These are phyloP conservation scores for Acutogordius australiensis DNA, from an alignment of 2,888 invertebrate species.

Conservation along the genomic window DNA sequence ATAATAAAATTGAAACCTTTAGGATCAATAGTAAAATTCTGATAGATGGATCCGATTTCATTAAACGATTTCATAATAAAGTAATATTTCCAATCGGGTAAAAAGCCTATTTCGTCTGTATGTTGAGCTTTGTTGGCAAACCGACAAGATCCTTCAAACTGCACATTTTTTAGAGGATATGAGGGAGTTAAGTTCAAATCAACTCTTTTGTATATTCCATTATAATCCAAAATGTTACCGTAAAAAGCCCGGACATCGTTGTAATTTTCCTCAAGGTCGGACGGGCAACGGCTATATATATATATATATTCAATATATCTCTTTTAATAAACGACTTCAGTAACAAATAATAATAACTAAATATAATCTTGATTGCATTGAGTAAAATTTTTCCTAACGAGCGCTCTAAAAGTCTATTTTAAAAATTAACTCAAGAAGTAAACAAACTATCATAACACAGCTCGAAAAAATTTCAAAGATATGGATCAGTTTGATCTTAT, in stretches of 20 bases:
- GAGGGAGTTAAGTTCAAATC: not conserved
- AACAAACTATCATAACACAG: too few relatives aligned
- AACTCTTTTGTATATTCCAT: not conserved
- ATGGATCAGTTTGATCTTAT: too few relatives aligned
- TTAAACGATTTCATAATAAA: not conserved
- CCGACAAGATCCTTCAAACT: not conserved
- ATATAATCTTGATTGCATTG: too few relatives aligned
- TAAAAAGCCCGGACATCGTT: too few relatives aligned
- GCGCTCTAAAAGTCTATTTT: too few relatives aligned
- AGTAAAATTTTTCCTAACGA: too few relatives aligned
- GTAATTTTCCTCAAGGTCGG: not conserved
- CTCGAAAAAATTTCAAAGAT: too few relatives aligned
- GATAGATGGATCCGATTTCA: not conserved
- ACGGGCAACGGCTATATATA: not conserved
- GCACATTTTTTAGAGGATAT: not conserved
- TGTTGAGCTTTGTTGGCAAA: not conserved
- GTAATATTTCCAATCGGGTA: slow-evolving; percentile 5
- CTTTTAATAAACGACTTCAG: too few relatives aligned
- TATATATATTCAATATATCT: too few relatives aligned
- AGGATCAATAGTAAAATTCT: not conserved
- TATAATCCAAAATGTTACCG: too few relatives aligned
- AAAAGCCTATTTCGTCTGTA: not conserved
- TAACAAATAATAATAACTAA: too few relatives aligned
- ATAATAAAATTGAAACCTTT: slow-evolving; percentile 7
- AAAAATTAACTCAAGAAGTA: too few relatives aligned